Base-by-base conservation (phyloP, 2,888 invertebrate genomes). In the Phyllotreta cruciferae region DNA sequence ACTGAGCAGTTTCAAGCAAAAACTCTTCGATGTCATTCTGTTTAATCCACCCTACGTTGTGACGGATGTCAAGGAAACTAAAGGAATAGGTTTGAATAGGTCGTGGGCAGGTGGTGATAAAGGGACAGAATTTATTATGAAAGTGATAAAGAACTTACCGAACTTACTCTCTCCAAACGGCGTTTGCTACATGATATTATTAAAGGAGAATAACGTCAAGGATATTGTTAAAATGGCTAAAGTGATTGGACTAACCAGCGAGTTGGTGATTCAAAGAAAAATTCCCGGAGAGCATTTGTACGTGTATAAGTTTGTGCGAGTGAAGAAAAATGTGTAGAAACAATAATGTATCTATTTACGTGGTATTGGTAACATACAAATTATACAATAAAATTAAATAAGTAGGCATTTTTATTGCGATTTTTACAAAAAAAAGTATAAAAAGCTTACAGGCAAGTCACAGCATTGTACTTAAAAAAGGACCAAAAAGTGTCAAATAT, bases 21-120 rank as follows among this genome's bases (percentile, higher is more conserved):
- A 83, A 52, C 74, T 83, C 13, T 89, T 97, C 72, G 98, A 99
- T 85, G 74, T 99, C 14, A 84, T 99, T 60, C 78, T 99, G 56
- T 99, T 98, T 77, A 99, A 99, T 85, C 98, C 99, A 1, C 99
- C 99, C 0, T 99, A 99, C 84, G 98, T 99, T 42, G 92, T 94
- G 0, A 97, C 97, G 0, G 87, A 89, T 6, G 83, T 87, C 47
- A 82, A 85, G 10, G 96, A 97, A 82, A 86, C 93, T 62, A 79
- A 80, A 10, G 78, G 81, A 0, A 80, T 73, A 56, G 83, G 85
- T 62, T 84, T 90, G 56, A 82, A 83, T 56, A 86, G 87, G 56
- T 85, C 90, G 56, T 94, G 93, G 93, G 93, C 93, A 1, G 94
- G 94, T 6, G 94, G 94, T 0, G 60, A 75, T 0, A 83, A 87